A percentile compares a stretch with the other conserved stretches of the same genome.
phyloP scores from a whole-genome alignment of 1,140 invertebrate species.

The Belonocnema kinseyi region DNA sequence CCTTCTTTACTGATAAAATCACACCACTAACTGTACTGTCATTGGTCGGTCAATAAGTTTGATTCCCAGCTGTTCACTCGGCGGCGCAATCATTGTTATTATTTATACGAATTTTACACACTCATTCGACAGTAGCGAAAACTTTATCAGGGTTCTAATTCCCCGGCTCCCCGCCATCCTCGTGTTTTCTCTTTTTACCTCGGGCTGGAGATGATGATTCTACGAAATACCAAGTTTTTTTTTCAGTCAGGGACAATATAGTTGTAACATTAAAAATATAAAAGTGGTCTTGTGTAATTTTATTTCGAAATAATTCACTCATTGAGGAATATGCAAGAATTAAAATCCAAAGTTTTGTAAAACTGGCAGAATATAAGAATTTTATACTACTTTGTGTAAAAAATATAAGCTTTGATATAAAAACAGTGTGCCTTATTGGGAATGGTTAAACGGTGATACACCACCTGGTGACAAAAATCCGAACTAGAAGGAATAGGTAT shows the following conservation, averaged over 20 bases:
- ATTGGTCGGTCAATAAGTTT: conserved; percentile 75
- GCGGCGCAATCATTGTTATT: conserved; percentile 72
- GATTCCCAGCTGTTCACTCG: conserved; percentile 74
- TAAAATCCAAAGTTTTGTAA: too few relatives aligned
- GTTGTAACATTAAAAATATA: not conserved
- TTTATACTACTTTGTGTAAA: too few relatives aligned
- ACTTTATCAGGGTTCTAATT: conserved; percentile 67
- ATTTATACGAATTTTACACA: conserved; percentile 74
- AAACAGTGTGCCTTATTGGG: too few relatives aligned
- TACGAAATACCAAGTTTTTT: conserved; percentile 51
- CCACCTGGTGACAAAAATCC: too few relatives aligned
- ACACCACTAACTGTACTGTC: conserved; percentile 73
- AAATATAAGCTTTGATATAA: too few relatives aligned
- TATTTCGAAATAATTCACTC: too few relatives aligned
- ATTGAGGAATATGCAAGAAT: too few relatives aligned
- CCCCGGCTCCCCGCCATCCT: conserved; percentile 75
- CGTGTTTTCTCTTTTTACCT: conserved; percentile 85
- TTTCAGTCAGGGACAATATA: not conserved
- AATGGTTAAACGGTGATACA: too few relatives aligned
- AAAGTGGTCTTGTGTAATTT: too few relatives aligned
- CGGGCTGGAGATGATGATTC: conserved; percentile 76
- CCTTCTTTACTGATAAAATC: conserved; percentile 67
- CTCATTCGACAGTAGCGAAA: conserved; percentile 69
- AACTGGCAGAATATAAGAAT: too few relatives aligned
- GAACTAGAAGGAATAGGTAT: too few relatives aligned